phyloP scores from a whole-genome alignment of 2,113 vertebrate species.

The Odobenus rosmarus region DNA sequence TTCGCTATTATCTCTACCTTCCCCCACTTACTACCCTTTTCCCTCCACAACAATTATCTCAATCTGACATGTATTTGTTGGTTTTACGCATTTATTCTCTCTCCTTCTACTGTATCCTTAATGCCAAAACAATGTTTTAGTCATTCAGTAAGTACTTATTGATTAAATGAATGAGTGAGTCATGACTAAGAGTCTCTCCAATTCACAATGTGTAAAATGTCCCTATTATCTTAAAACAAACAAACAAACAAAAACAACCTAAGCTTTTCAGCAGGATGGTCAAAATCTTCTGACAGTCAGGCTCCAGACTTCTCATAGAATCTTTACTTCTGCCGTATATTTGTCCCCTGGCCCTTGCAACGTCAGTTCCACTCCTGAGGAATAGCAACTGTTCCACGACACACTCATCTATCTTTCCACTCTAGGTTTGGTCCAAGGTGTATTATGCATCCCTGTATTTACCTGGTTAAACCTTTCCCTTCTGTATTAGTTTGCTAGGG shows the following conservation, averaged over 20 bases:
- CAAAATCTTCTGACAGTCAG: neutral
- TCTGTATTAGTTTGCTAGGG: neutral
- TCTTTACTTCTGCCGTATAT: neutral
- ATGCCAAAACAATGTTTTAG: neutral
- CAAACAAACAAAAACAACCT: neutral
- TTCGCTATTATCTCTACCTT: neutral
- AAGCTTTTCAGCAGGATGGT: neutral
- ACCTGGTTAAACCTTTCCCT: neutral
- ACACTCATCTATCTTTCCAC: neutral
- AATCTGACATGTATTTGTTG: neutral
- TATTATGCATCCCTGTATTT: neutral
- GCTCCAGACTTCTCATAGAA: neutral
- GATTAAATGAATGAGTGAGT: constrained; percentile 30
- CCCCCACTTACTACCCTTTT: neutral
- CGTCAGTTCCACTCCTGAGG: neutral
- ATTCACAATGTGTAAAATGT: constrained; percentile 19
- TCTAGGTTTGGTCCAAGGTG: neutral
- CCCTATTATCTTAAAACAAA: neutral
- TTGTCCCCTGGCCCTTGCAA: neutral
- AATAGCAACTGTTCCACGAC: neutral
- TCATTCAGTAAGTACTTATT: neutral
- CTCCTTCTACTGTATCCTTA: neutral
- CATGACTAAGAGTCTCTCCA: neutral
- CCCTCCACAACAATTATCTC: neutral
- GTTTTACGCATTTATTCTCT: neutral